Evolutionary conservation across 2,797 vertebrate genomes (phyloP), one percentile per base, ranked within the genome.

Genomic region (Micrastur ruficollis): DNA sequence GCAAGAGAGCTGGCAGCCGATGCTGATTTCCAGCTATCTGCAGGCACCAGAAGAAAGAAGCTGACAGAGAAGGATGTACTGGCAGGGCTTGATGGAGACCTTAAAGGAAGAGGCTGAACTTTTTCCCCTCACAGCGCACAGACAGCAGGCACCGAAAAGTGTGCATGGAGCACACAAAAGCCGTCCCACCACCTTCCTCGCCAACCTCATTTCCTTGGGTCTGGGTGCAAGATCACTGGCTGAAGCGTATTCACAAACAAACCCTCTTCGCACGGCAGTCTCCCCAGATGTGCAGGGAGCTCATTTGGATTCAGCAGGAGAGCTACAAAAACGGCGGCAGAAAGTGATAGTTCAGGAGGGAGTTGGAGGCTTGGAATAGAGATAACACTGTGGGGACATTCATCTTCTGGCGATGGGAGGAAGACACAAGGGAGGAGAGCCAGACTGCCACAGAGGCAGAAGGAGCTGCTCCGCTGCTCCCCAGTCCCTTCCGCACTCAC

Each of bases 221-320:
- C 40, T 6, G 1, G 21, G 7, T 10, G 25, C 38, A 18, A 49
- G 62, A 29, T 13, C 42, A 8, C 42, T 19, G 58, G 32, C 47
- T 42, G 78, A 42, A 55, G n/a, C 0, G 2, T 1, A 5, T 10
- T 70, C 58, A 7, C 38, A 40, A 5, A 14, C 4, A 4, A 81
- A 15, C 34, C 25, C 59, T 16, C 36, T 5, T 3, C 23, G 71
- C 68, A 13, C 10, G 1, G 56, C 20, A 1, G 2, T 2, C 53
- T 31, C 55, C 59, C 74, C 65, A 38, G 55, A 29, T 0, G 6
- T 6, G 2, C 19, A 5, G 4, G 23, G 36, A 66, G 27, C 68
- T 93, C 31, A 6, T 80, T 46, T 50, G 93, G 75, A 79, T 78
- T 55, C 82, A 72, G 76, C 47, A 32, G 59, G 18, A 83, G n/a